Conservation (phyloP, 2,888 invertebrate genomes). For the Automeris io region DNA sequence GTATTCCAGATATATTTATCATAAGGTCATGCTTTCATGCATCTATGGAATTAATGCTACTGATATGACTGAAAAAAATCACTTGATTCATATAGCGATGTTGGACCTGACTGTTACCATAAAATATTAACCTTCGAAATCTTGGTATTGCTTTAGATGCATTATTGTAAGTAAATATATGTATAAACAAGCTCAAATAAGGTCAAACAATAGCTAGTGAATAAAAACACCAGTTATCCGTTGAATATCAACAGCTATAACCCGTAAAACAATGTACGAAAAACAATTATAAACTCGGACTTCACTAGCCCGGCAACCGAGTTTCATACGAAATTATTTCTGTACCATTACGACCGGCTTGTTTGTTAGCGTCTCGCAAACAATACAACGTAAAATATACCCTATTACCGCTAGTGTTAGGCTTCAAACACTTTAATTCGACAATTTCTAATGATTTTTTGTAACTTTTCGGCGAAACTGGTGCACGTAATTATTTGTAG, state of each 20-base stretch:
- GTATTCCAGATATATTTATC: too few relatives aligned
- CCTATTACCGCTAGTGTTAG: neutral
- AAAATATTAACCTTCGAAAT: too few relatives aligned
- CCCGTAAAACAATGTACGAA: conserved; percentile 11
- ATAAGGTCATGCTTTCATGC: too few relatives aligned
- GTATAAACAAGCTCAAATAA: too few relatives aligned
- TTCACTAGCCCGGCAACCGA: conserved; percentile 24
- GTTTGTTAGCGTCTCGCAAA: neutral
- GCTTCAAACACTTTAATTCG: neutral
- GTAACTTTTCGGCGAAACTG: neutral
- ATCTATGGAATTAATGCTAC: too few relatives aligned
- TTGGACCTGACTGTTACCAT: too few relatives aligned
- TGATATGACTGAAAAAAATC: too few relatives aligned
- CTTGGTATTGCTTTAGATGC: too few relatives aligned
- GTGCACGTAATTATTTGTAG: too few relatives aligned
- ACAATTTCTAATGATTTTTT: neutral
- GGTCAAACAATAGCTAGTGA: neutral
- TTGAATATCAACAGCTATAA: neutral
- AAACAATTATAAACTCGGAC: conserved; percentile 17
- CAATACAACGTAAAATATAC: neutral
- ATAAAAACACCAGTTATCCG: neutral
- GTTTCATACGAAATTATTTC: conserved; percentile 30
- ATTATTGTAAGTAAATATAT: too few relatives aligned
- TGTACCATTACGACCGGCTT: conserved; percentile 27
- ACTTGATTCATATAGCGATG: too few relatives aligned